A percentile compares a stretch with the other conserved stretches of the same genome.
Conservation (phyloP, 2,888 invertebrate species). For the Xestia sexstrigata region DNA sequence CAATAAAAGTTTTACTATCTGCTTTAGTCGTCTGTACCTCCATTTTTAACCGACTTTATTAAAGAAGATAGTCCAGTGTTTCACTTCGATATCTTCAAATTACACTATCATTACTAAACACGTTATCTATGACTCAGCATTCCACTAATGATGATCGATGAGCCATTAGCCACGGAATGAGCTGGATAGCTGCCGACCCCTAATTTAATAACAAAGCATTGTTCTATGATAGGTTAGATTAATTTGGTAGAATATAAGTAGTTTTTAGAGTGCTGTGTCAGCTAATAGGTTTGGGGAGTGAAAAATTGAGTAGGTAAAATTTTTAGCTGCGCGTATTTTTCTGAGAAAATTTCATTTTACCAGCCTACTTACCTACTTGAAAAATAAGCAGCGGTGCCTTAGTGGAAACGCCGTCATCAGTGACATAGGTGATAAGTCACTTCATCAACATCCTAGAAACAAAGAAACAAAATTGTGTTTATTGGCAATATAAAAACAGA, state of each 20-base stretch:
- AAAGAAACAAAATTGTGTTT: too few species aligned
- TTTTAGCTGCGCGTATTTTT: too few species aligned
- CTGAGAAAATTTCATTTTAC: too few species aligned
- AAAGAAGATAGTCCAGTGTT: not conserved
- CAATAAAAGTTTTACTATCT: not conserved
- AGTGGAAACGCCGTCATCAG: not conserved
- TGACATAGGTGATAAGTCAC: too few species aligned
- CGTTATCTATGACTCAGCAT: conserved; percentile 53
- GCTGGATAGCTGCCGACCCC: conserved; percentile 29
- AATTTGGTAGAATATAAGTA: conserved; percentile 33
- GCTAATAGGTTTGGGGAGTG: not conserved
- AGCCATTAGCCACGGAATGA: conserved; percentile 38
- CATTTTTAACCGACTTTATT: too few species aligned
- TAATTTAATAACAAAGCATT: conserved; percentile 41
- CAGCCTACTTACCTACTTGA: not conserved
- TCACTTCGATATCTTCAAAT: conserved; percentile 23
- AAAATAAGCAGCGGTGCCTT: not conserved
- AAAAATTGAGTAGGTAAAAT: not conserved
- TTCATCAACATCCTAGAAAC: too few species aligned
- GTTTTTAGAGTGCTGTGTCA: conserved; percentile 10
- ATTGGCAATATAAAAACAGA: too few species aligned
- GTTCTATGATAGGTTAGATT: conserved; percentile 29
- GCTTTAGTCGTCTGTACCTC: not conserved
- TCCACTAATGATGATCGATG: conserved; percentile 62
- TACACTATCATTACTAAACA: conserved; percentile 25